Evolutionary conservation across 1,140 invertebrate genomes (phyloP).

Genomic region (Scaptomyza hsui): DNA sequence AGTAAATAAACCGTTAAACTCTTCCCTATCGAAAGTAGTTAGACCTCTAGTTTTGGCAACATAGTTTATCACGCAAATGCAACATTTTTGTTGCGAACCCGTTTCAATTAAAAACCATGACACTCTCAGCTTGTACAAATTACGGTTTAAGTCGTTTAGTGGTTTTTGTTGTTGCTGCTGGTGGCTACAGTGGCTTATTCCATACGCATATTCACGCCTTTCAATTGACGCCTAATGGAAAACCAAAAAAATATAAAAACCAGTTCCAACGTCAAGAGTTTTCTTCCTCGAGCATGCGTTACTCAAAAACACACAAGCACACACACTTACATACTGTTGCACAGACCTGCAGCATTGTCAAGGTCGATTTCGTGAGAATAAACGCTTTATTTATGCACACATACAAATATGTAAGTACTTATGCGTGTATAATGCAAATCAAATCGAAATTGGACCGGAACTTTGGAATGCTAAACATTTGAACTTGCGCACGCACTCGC

Average conservation of each 20-base stretch:
- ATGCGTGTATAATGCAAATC: slow-evolving; percentile 40
- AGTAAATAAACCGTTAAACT: slow-evolving; percentile 41
- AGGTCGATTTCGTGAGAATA: slow-evolving; percentile 68
- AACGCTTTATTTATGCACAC: slow-evolving; percentile 24
- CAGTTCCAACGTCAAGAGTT: slow-evolving; percentile 62
- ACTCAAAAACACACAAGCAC: slow-evolving; percentile 5
- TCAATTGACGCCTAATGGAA: slow-evolving; percentile 40
- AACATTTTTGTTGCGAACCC: slow-evolving; percentile 36
- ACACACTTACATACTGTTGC: neutral
- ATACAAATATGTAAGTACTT: slow-evolving; percentile 12
- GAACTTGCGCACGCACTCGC: slow-evolving; percentile 32
- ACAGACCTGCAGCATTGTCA: slow-evolving; percentile 55
- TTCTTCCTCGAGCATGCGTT: slow-evolving; percentile 58
- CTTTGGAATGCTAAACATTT: slow-evolving; percentile 50
- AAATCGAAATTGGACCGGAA: slow-evolving; percentile 59
- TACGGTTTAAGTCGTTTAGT: slow-evolving; percentile 20
- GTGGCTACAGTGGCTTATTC: slow-evolving; percentile 54
- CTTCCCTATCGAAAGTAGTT: slow-evolving; percentile 53
- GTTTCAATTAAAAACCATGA: slow-evolving; percentile 56
- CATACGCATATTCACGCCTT: slow-evolving; percentile 74
- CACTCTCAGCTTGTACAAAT: slow-evolving; percentile 53
- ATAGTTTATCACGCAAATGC: slow-evolving; percentile 13
- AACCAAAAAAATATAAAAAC: slow-evolving; percentile 39
- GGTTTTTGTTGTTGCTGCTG: slow-evolving; percentile 18
- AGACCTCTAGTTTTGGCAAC: slow-evolving; percentile 3